phyloP scores from a whole-genome alignment of 2,797 vertebrate species.

The Echeneis naucrates region DNA sequence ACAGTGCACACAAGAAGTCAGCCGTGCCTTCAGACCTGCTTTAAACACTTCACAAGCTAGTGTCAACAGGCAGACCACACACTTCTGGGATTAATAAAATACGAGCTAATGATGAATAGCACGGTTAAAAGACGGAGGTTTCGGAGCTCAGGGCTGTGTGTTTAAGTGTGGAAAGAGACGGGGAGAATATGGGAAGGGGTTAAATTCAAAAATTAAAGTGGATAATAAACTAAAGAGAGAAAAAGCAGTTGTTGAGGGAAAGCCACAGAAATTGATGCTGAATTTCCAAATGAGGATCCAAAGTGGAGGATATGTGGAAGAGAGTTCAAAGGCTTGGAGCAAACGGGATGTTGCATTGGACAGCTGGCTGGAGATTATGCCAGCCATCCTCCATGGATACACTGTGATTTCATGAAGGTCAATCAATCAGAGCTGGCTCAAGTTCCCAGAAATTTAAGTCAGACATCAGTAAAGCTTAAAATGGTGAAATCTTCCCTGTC shows the following conservation, averaged over 20 bases:
- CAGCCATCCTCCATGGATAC: slow-evolving; percentile 38
- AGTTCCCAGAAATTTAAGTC: slow-evolving; percentile 38
- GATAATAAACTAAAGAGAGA: slow-evolving; percentile 32
- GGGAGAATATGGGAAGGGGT: slow-evolving; percentile 19
- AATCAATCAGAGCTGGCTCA: slow-evolving; percentile 39
- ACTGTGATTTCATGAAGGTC: slow-evolving; percentile 42
- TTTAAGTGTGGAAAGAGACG: slow-evolving; percentile 37
- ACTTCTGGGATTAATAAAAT: slow-evolving; percentile 69
- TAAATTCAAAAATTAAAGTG: slow-evolving; percentile 24
- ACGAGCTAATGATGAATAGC: slow-evolving; percentile 51
- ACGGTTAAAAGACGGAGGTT: slow-evolving; percentile 51
- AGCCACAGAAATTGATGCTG: slow-evolving; percentile 32
- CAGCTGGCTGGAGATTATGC: slow-evolving; percentile 63
- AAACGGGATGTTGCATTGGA: slow-evolving; percentile 46
- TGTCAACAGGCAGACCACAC: slow-evolving; percentile 69
- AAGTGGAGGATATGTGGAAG: slow-evolving; percentile 47
- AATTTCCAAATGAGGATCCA: slow-evolving; percentile 69
- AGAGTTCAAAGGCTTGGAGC: slow-evolving; percentile 46
- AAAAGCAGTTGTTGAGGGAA: slow-evolving; percentile 13
- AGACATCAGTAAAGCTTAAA: slow-evolving; percentile 8
- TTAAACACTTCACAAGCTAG: slow-evolving; percentile 54
- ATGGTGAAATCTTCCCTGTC: slow-evolving; percentile 3
- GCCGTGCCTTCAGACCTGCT: slow-evolving; percentile 50
- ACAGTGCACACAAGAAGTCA: slow-evolving; percentile 48
- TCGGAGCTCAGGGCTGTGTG: slow-evolving; percentile 18